Evolutionary conservation across 2,113 vertebrate genomes (phyloP).

Genomic region (Phrynosoma blainvillii): DNA sequence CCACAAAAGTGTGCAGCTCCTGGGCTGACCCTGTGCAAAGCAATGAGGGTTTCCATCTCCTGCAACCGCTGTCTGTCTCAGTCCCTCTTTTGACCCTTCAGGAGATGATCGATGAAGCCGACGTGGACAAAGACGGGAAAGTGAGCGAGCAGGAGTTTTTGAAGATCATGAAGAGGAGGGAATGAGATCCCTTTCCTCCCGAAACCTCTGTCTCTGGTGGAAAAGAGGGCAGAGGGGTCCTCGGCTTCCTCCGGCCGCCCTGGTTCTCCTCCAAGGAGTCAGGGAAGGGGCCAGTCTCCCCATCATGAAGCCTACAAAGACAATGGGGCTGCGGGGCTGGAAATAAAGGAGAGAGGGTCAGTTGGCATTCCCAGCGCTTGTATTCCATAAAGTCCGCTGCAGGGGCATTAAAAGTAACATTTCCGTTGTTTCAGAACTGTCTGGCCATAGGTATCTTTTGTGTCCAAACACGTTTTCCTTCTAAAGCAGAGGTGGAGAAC

Average conservation of each 20-base stretch:
- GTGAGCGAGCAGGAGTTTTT: slow-evolving; percentile 32
- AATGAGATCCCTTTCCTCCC: neutral
- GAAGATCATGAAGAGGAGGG: slow-evolving; percentile 9
- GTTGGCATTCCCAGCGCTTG: neutral
- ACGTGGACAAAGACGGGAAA: neutral
- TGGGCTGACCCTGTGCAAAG: neutral
- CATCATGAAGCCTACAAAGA: neutral
- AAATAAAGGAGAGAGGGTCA: too few relatives aligned
- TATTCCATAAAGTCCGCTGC: neutral
- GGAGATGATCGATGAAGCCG: slow-evolving; percentile 26
- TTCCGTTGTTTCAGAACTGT: neutral
- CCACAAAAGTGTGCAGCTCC: too few relatives aligned
- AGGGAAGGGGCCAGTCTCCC: too few relatives aligned
- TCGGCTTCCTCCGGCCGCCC: neutral
- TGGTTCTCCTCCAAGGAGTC: too few relatives aligned
- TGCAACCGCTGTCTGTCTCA: too few relatives aligned
- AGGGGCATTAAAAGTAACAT: neutral
- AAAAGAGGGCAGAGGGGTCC: neutral
- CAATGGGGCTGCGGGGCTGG: neutral
- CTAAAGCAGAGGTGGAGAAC: too few relatives aligned
- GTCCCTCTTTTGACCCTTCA: neutral
- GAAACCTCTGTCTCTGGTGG: too few relatives aligned
- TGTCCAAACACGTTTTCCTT: neutral
- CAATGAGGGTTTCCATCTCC: neutral
- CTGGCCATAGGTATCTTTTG: too few relatives aligned